Base-by-base conservation (phyloP, 2,888 invertebrate genomes). In the Maniola hyperantus region DNA sequence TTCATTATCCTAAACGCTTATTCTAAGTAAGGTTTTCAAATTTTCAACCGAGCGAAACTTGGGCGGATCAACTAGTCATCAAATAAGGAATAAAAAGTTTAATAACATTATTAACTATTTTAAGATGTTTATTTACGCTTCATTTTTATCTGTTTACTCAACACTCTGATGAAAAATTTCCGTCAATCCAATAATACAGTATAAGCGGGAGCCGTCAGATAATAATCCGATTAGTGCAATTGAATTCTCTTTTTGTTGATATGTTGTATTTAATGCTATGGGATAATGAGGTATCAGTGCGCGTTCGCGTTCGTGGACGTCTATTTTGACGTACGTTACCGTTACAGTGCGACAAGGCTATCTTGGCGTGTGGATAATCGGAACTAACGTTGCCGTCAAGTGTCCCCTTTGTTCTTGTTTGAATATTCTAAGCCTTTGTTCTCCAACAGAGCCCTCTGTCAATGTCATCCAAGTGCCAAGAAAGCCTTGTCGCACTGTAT, bases 201-300 rank as follows among this genome's bases (percentile, higher is more conserved):
- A 57, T 15, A 58, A 62, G 58, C 58, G 61, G 64, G 59, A 59
- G 64, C 57, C 53, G 64, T 61, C 51, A 62, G 58, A 46, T 66
- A 44, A 55, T 71, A 71, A 71, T 71, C 71, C 64, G 71, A 68
- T 71, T 66, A 68, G 64, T 66, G 62, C 71, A 65, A 65, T 65
- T 66, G 68, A 66, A 66, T 68, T 63, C 66, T 57, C 64, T 71
- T 71, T 71, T 65, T 70, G 68, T 69, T 54, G 60, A 69, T 69
- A 64, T 54, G 39, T 42, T 66, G 63, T 69, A 58, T 69, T 69
- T 62, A 67, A 64, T 65, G 48, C 60, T 39, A 36, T 11, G 64
- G 53, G 68, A 68, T 70, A 70, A 70, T 68, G 68, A 68, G 64
- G 59, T 59, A 66, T 66, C 42, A 8, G 4, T 15, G 58, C 36